Evolutionary conservation across 2,888 invertebrate species (phyloP), one percentile per base, ranked within the genome.

Genomic region (Eugnorisma glareosa): DNA sequence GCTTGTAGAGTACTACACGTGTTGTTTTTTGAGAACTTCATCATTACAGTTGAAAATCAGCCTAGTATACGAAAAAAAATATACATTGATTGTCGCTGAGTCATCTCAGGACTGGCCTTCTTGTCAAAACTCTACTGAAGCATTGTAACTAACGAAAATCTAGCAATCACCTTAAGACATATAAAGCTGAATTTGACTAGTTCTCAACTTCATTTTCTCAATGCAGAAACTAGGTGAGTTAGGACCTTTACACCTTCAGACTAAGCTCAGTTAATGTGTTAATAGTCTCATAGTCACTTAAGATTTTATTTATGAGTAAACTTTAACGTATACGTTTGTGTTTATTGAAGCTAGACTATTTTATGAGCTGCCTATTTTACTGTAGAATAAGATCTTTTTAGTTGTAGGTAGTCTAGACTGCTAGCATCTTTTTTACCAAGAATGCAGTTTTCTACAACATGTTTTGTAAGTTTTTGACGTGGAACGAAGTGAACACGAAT

Each of bases 281-380:
- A 82, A 84, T 75, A 69, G 75, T 57, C 64, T 67, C 43, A 40
- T 75, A 66, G 77, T 61, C 66, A 75, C 71, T 63, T 40, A 75
- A 67, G 66, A 79, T 80, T 78, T 79, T 77, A 85, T 82, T 79
- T 79, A 85, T 75, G 78, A 77, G 77, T 75, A 74, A 84, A 83
- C 66, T 74, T 74, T 72, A 45, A 71, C 68, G 64, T 37, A 48
- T 67, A 70, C 68, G 81, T 77, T 80, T 73, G 66, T 86, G 86
- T 88, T 88, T 80, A 88, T 83, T 54, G 81, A 74, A 84, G 83
- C 86, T 79, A 81, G 69, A 84, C 67, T 81, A 86, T 91, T 88
- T 88, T 88, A 89, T 87, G 88, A 86, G 73, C 54, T 75, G 54
- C 77, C 31, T 66, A 69, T 82, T 76, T 74, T 59, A 72, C 78